These are phyloP conservation scores for Thunnus maccoyii DNA, from an alignment of 2,113 vertebrate genomes.

Conservation along the genomic window DNA sequence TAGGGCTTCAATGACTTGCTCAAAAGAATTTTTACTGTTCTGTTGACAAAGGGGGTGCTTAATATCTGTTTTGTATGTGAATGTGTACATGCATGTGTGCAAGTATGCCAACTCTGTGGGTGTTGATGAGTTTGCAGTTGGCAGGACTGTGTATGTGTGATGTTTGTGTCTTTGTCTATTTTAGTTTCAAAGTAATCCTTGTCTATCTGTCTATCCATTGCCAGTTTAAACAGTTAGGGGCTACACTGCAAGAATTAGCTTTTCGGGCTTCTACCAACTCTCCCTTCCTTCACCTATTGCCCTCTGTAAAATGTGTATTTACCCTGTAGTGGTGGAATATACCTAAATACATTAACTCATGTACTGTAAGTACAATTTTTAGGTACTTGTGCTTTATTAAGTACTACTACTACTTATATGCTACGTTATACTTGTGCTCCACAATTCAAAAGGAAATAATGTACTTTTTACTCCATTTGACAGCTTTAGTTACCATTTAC, in stretches of 20 bases:
- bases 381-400: no score
- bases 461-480: no score
- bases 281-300: no score
- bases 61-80: not conserved
- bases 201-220: not conserved
- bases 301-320: no score
- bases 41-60: not conserved
- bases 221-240: not conserved
- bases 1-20: constrained; percentile 5
- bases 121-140: constrained; percentile 45
- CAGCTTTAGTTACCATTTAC: no score
- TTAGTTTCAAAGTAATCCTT: not conserved
- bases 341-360: no score
- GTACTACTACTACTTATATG: no score
- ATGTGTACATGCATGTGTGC: constrained; percentile 25
- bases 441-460: no score
- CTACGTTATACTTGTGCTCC: no score
- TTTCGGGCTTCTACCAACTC: no score
- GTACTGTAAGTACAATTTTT: no score
- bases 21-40: not conserved
- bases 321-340: no score
- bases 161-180: not conserved
- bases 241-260: not conserved
- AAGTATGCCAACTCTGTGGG: constrained; percentile 32
- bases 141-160: constrained; percentile 14